A percentile compares a stretch with the other conserved stretches of the same genome.
phyloP scores from a whole-genome alignment of 2,113 vertebrate genomes.

The Semicossyphus pulcher region DNA sequence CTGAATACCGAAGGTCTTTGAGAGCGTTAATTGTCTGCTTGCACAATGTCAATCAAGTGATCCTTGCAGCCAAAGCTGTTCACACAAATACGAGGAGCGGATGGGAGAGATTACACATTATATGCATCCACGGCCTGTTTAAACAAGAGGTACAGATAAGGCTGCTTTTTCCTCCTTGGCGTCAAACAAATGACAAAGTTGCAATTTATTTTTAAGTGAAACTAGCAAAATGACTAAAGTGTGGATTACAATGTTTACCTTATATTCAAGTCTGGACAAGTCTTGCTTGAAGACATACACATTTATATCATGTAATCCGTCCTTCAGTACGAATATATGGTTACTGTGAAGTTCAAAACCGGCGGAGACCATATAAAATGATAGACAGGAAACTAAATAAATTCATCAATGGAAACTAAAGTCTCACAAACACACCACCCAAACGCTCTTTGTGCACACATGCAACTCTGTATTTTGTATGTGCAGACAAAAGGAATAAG shows the following conservation, averaged over 20 bases:
- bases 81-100: slow-evolving; percentile 58
- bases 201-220: slow-evolving; percentile 23
- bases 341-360: too few relatives aligned
- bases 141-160: slow-evolving; percentile 65
- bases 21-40: slow-evolving; percentile 50
- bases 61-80: slow-evolving; percentile 61
- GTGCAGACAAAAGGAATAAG: slow-evolving; percentile 29
- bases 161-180: slow-evolving; percentile 47
- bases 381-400: not conserved
- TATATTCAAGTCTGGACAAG: not conserved
- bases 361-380: too few relatives aligned
- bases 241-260: slow-evolving; percentile 20
- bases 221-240: slow-evolving; percentile 23
- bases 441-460: slow-evolving; percentile 12
- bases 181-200: slow-evolving; percentile 38
- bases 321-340: too few relatives aligned
- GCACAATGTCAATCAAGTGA: slow-evolving; percentile 63
- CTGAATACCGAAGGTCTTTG: slow-evolving; percentile 47
- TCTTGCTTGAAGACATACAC: not conserved
- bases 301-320: not conserved
- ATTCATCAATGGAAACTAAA: not conserved
- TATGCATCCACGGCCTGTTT: slow-evolving; percentile 55
- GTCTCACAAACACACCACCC: not conserved
- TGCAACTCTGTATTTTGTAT: slow-evolving; percentile 1
- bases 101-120: slow-evolving; percentile 62